Evolutionary conservation across 2,797 vertebrate genomes (phyloP), one percentile per base, ranked within the genome.

Genomic region (Masticophis lateralis): DNA sequence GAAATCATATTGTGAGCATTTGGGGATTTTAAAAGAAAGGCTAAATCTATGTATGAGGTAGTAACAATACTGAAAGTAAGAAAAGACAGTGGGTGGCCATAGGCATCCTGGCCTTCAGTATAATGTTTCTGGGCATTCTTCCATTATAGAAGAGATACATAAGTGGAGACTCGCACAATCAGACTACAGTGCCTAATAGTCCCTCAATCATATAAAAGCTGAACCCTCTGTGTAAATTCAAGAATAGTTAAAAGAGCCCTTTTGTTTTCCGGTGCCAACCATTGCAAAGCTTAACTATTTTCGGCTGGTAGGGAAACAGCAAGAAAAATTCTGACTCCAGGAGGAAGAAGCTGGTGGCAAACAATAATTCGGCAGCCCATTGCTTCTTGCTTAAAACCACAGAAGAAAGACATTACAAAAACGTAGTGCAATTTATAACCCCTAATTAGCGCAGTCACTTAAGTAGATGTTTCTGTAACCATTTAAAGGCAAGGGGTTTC

Each of bases 401-500:
- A 90, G 63, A 32, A 66, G 89, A 37, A 27, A 59, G 93, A 91
- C 87, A 95, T 97, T 97, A 97, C 96, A 96, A 95, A 96, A 95
- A 93, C 95, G 93, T 95, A 96, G 91, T 92, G 94, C 96, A 96
- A 97, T 95, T 95, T 95, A 97, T 97, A 97, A 97, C 96, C 89
- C 92, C 89, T 96, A 95, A 97, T 97, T 97, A 96, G 96, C 95
- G 94, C 95, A 96, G 94, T 93, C 95, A 95, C 69, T 95, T 95
- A 97, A 94, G 90, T 94, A 96, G 95, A 95, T 91, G 96, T 95
- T 96, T 94, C 59, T 96, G 94, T 96, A 95, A 96, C 97, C 96
- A 95, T 93, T 96, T 97, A 97, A 96, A 98, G 97, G 95, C 97
- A 97, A 92, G 90, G 95, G 94, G 96, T 96, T 94, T 96, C 92